Conservation (phyloP, 2,888 invertebrate species). For the Tholera decimalis region DNA sequence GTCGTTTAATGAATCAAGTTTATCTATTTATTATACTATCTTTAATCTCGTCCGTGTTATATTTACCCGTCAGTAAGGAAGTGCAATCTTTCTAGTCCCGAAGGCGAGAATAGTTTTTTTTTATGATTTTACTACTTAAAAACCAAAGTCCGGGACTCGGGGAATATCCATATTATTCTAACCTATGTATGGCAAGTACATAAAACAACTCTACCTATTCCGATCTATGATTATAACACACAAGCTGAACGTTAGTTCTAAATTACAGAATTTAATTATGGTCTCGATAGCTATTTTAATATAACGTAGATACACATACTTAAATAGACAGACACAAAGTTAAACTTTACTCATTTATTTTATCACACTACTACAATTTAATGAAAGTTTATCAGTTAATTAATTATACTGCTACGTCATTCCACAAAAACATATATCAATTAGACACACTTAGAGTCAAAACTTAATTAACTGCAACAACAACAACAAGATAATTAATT, state of each 20-base stretch:
- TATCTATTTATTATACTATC: too few relatives aligned
- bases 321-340: not conserved
- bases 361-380: conserved; percentile 22
- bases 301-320: conserved; percentile 6
- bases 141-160: too few relatives aligned
- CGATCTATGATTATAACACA: too few relatives aligned
- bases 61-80: too few relatives aligned
- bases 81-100: too few relatives aligned
- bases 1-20: too few relatives aligned
- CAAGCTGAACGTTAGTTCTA: not conserved
- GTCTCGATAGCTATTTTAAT: conserved; percentile 16
- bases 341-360: conserved; percentile 9
- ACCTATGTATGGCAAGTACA: too few relatives aligned
- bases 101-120: too few relatives aligned
- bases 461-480: not conserved
- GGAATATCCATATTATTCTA: too few relatives aligned
- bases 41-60: too few relatives aligned
- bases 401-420: conserved; percentile 8
- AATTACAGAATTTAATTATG: not conserved
- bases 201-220: too few relatives aligned
- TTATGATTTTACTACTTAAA: too few relatives aligned
- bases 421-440: not conserved
- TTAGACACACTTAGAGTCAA: not conserved
- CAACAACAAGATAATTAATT: not conserved
- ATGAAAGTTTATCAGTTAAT: conserved; percentile 7